Percentiles rank a stretch among this genome's conserved stretches.
These are phyloP conservation scores for Aldabrachelys gigantea DNA, from an alignment of 2,113 vertebrate genomes.

Conservation along the genomic window DNA sequence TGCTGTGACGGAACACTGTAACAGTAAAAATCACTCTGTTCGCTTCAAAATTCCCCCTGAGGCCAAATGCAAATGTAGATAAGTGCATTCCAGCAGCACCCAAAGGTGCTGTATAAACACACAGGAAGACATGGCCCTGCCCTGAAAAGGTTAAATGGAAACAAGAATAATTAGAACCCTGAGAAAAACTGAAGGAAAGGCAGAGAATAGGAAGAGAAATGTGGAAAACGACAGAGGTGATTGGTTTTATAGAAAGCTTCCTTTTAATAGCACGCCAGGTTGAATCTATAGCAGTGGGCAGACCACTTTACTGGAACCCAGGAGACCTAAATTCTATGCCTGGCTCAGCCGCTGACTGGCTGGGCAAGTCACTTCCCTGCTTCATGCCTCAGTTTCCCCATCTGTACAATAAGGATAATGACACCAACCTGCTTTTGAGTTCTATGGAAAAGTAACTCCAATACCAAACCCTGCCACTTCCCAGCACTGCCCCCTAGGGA, in stretches of 20 bases:
- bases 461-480: background rate
- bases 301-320: background rate
- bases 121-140: too few relatives aligned
- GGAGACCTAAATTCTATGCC: background rate
- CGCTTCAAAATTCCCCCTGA: background rate
- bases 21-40: background rate
- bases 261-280: too few relatives aligned
- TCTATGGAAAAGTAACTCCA: background rate
- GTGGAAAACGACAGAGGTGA: too few relatives aligned
- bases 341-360: background rate
- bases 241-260: too few relatives aligned
- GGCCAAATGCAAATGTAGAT: too few relatives aligned
- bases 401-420: background rate
- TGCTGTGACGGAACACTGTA: too few relatives aligned
- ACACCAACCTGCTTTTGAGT: background rate
- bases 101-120: too few relatives aligned
- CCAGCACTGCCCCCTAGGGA: background rate
- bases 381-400: background rate
- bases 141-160: too few relatives aligned
- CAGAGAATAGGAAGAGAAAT: too few relatives aligned
- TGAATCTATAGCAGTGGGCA: background rate
- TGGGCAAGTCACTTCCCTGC: background rate
- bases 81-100: too few relatives aligned
- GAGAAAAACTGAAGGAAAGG: too few relatives aligned
- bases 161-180: too few relatives aligned